Evolutionary conservation across 2,113 vertebrate species (phyloP), one percentile per base, ranked within the genome.

Genomic region (Neolamprologus longior): DNA sequence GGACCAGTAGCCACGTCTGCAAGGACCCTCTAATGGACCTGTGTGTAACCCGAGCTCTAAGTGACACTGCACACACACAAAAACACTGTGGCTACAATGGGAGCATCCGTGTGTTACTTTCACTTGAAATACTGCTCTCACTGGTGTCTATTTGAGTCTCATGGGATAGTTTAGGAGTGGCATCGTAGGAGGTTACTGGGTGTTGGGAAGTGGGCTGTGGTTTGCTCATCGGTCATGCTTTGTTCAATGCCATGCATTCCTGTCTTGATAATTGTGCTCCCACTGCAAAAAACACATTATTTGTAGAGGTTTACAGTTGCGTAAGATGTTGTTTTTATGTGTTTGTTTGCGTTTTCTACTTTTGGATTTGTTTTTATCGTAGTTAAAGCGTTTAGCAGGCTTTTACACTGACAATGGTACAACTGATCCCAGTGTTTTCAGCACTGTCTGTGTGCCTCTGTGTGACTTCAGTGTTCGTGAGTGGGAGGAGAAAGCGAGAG

Each of bases 11-110:
- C 81, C 88, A 53, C 82, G 26, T 93, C 91, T 93, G 85, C 45
- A 86, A 50, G 90, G 82, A 68, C 37, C 42, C 87, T 14, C 85
- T 93, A 92, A 94, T 93, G 90, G 93, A 91, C 85, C 78, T 33
- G 57, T 31, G 19, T 87, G 95, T 92, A 96, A 96, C 89, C 21
- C 9, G 90, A 96, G 90, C 90, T 87, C 79, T 84, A 57, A 82
- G 5, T 57, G 50, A 71, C 50, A 47, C 54, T 40, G 19, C 81
- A 6, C 45, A 63, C 58, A 63, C 53, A 85, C 81, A 86, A 3
- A 28, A 31, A 88, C 54, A 53, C n/a, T 3, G 10, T 37, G 24
- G 57, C 61, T 10, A 84, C 79, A 86, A 90, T 78, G 47, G 66
- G 10, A 84, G 71, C 61, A 54, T 2, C 33, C 63, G 7, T 21